Evolutionary conservation across 1,140 invertebrate species (phyloP), one percentile per base, ranked within the genome.

Genomic region (Microplitis mediator): DNA sequence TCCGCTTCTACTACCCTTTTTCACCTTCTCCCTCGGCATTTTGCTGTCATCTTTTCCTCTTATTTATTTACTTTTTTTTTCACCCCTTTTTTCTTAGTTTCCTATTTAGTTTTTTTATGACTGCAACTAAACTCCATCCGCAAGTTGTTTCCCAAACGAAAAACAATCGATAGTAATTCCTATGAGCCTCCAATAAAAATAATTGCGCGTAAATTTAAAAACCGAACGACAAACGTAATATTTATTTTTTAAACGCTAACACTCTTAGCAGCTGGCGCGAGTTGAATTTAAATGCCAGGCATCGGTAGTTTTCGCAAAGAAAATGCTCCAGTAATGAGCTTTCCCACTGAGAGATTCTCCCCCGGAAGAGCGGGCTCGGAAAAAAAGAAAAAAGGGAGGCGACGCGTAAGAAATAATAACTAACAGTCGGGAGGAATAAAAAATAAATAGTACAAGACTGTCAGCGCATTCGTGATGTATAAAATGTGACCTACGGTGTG

Each of bases 401-500:
- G 23, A 23, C 23, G 23, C 23, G 23, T 23, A 23, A 58, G 16
- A 58, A 58, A 58, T 14, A 58, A 58, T 23, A 23, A 58, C 13
- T 8, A 58, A 58, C 6, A 62, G 39, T 45, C 39, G 39, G 39
- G 39, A 45, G 39, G 23, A 23, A 64, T 13, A 64, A 64, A 34
- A 64, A 64, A 39, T n/a, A 3, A 14, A 39, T 13, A 64, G 13
- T 45, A 36, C 62, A 64, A 64, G 62, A 64, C 34, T n/a, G 16
- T 14, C 45, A 9, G 35, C 56, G 52, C 71, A 58, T 69, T 71
- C 69, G 64, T 73, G 73, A 66, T 74, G 71, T 62, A 23, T 23
- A 74, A 77, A 77, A 76, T 73, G 72, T 66, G 70, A 71, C 60
- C 64, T 70, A 75, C 67, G 62, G 56, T 50, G 68, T 32, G 39